Percentiles rank a stretch among this genome's conserved stretches.
These are phyloP conservation scores for Sphenopsis melanotis DNA, from an alignment of 2,797 vertebrate species.

Conservation along the genomic window DNA sequence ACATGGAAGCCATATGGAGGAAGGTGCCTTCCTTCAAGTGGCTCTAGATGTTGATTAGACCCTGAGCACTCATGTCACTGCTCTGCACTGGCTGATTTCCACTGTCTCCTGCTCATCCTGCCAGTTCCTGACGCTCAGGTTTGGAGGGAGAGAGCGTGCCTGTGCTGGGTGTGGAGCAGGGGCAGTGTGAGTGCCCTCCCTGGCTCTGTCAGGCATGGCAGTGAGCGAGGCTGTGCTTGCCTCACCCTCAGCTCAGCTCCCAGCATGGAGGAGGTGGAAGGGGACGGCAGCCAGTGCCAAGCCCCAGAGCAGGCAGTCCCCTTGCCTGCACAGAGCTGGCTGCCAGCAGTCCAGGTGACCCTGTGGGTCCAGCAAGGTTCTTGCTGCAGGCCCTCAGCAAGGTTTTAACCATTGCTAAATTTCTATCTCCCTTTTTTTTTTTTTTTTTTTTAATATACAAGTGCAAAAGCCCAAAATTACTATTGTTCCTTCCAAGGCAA, in stretches of 20 bases:
- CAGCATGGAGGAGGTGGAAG: not conserved
- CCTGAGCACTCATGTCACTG: not conserved
- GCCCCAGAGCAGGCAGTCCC: not conserved
- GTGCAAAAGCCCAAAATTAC: conserved; percentile 45
- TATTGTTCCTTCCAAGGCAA: conserved; percentile 25
- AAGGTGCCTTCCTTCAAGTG: not conserved
- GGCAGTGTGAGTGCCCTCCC: fast-evolving
- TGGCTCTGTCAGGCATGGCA: not conserved
- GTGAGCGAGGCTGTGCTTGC: fast-evolving
- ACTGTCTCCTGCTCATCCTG: not conserved
- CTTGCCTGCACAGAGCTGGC: not conserved
- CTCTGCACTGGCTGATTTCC: not conserved
- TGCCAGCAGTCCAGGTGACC: not conserved
- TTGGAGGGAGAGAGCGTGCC: not conserved
- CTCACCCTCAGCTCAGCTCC: not conserved
- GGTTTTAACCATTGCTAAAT: not conserved
- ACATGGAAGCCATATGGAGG: not conserved
- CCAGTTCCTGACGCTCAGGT: not conserved
- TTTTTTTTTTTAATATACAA: not conserved
- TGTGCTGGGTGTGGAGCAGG: fast-evolving
- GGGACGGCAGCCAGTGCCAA: not conserved
- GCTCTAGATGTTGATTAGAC: not conserved
- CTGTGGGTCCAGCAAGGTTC: not conserved
- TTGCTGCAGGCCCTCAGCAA: not conserved
- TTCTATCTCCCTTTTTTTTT: not conserved